Conservation (phyloP, 2,888 invertebrate species). For the Blastobasis adustella region DNA sequence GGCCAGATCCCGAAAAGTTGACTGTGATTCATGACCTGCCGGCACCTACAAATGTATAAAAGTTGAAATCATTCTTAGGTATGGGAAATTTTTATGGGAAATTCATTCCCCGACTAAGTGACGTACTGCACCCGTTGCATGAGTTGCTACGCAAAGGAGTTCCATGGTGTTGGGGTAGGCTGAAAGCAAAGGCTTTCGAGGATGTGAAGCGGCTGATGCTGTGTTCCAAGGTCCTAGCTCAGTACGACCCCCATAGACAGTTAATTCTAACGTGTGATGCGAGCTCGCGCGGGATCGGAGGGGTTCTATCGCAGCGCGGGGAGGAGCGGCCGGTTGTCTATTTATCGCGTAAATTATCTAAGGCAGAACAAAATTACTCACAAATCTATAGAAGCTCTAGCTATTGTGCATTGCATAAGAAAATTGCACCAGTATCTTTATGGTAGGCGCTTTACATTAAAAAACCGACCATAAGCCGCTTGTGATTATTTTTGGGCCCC, state of each 20-base stretch:
- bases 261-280: no score
- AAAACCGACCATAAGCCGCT: constrained; percentile 8
- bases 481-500: constrained; percentile 6
- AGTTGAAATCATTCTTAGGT: constrained; percentile 1
- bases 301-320: no score
- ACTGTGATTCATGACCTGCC: no score
- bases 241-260: no score
- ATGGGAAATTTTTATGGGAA: constrained; percentile 1
- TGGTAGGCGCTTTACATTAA: constrained; percentile 3
- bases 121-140: not conserved
- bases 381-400: constrained; percentile 8
- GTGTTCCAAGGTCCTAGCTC: no score
- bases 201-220: no score
- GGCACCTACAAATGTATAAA: not conserved
- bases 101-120: not conserved
- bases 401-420: constrained; percentile 3
- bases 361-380: constrained; percentile 1
- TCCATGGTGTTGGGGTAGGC: not conserved
- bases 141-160: not conserved
- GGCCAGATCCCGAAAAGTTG: no score
- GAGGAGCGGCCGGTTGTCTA: no score
- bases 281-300: no score
- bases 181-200: not conserved
- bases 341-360: no score
- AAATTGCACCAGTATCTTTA: constrained; percentile 11